A percentile compares a stretch with the other conserved stretches of the same genome.
Conservation (phyloP, 2,888 invertebrate genomes). For the Drosophila koepferae region DNA sequence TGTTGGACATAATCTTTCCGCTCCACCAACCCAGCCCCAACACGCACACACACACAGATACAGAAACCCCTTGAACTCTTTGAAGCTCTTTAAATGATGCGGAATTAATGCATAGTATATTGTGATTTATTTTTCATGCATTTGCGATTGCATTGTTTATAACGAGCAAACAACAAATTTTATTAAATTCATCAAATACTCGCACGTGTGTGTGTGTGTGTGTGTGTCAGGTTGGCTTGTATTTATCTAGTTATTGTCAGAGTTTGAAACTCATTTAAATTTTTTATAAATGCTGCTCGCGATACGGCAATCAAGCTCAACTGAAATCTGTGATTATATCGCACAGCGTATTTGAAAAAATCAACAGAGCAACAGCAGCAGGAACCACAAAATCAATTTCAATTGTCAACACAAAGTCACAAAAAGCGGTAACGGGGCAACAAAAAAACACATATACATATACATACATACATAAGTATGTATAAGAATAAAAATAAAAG, state of each 20-base stretch:
- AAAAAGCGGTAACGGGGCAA: conserved; percentile 44
- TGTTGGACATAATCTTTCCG: conserved; percentile 47
- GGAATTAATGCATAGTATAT: conserved; percentile 48
- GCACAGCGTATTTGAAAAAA: conserved; percentile 38
- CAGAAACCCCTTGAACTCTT: background rate
- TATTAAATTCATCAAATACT: conserved; percentile 34
- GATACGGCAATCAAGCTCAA: conserved; percentile 48
- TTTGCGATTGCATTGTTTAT: conserved; percentile 42
- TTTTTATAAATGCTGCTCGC: conserved; percentile 28
- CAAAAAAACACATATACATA: background rate
- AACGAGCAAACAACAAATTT: conserved; percentile 24
- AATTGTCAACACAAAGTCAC: conserved; percentile 80
- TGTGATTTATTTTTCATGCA: conserved; percentile 57
- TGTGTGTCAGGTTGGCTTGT: background rate
- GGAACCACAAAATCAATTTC: conserved; percentile 79
- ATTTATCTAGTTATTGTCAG: conserved; percentile 7
- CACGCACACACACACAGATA: background rate
- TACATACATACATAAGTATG: background rate
- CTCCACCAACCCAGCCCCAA: background rate
- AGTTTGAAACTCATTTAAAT: conserved; percentile 64
- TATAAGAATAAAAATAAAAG: conserved; percentile 16
- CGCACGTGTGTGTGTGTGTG: background rate
- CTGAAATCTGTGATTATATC: conserved; percentile 55
- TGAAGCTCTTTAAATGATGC: conserved; percentile 32
- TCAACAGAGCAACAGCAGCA: conserved; percentile 35